phyloP scores from a whole-genome alignment of 1,140 invertebrate genomes.

The Gryllus bimaculatus region DNA sequence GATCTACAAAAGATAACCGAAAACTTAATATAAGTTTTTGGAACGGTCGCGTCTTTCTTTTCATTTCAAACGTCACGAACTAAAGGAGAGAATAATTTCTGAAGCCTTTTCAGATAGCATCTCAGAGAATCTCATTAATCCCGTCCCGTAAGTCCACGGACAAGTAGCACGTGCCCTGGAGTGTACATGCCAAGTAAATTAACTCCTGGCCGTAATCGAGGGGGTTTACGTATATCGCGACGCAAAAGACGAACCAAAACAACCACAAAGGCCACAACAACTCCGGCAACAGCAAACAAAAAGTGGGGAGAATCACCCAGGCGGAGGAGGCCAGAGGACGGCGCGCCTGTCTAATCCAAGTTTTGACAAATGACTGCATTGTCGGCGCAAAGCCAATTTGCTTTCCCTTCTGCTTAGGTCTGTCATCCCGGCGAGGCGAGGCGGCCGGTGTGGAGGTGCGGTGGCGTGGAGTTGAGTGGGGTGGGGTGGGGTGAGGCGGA shows the following conservation, averaged over 20 bases:
- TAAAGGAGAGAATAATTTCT: neutral
- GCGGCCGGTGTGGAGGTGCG: neutral
- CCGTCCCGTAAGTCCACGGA: neutral
- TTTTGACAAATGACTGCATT: constrained; percentile 1
- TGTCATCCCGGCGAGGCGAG: neutral
- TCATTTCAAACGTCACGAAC: neutral
- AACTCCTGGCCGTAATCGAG: neutral
- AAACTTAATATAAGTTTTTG: neutral
- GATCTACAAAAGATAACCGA: neutral
- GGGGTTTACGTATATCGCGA: neutral
- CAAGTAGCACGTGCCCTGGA: neutral
- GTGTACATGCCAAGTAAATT: constrained; percentile 1
- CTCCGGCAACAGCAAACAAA: neutral
- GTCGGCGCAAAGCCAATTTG: neutral
- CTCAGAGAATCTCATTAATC: neutral
- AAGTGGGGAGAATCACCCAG: neutral
- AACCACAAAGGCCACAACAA: neutral
- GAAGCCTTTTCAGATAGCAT: neutral
- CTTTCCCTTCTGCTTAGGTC: neutral
- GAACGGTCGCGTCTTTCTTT: neutral
- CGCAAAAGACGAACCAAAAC: neutral
- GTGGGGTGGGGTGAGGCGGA: neutral
- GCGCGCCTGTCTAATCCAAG: neutral
- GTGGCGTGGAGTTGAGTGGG: neutral
- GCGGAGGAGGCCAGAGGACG: neutral